Conservation (phyloP, 2,113 vertebrate genomes). For the Aegotheles bennettii region DNA sequence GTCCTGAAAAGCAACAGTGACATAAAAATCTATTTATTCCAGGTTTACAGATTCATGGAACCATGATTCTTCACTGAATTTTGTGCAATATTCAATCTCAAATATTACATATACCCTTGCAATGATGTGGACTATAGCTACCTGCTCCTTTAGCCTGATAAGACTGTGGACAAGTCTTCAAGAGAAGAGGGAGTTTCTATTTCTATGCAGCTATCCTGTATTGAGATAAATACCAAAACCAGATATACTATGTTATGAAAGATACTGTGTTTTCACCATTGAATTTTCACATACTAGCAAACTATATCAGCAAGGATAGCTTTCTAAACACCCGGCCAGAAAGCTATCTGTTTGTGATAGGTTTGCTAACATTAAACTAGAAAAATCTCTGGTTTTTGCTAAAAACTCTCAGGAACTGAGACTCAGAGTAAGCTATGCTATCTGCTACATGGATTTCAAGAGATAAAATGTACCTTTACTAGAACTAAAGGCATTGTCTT, state of each 20-base stretch:
- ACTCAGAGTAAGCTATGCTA: background rate
- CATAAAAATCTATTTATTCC: background rate
- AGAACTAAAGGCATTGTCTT: background rate
- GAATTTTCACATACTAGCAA: background rate
- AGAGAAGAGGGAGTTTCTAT: background rate
- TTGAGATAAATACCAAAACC: background rate
- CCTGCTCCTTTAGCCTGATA: background rate
- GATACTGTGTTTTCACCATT: background rate
- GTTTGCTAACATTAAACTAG: background rate
- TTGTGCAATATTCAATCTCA: background rate
- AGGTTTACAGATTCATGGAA: background rate
- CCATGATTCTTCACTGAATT: background rate
- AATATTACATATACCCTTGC: background rate
- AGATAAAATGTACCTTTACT: background rate
- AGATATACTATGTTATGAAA: background rate
- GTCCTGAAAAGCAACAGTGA: background rate
- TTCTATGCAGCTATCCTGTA: background rate
- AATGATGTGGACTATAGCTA: background rate
- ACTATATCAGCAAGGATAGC: background rate
- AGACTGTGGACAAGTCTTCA: background rate
- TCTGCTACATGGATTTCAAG: background rate
- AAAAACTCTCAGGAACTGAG: background rate
- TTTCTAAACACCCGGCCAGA: background rate
- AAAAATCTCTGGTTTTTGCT: background rate
- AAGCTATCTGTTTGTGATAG: background rate